phyloP scores from a whole-genome alignment of 2,888 invertebrate genomes.

The Eupelmus urozonus region DNA sequence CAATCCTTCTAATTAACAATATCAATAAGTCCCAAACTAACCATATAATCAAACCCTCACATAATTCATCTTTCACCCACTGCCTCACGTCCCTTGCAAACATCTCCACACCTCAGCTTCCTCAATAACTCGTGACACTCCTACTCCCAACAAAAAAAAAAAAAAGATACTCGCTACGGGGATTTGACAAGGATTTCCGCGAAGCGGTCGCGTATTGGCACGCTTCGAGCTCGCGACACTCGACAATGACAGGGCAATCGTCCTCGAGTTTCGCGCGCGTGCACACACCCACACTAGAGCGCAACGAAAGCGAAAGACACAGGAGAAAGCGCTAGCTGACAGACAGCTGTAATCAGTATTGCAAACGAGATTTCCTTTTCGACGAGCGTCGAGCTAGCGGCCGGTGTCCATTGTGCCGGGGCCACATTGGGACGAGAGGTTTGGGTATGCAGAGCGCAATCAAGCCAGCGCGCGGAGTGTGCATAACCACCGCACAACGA shows the following conservation, averaged over 20 bases:
- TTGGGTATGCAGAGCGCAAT: too few species aligned
- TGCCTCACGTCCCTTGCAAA: too few species aligned
- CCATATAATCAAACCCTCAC: too few species aligned
- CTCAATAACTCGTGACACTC: too few species aligned
- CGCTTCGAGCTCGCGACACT: too few species aligned
- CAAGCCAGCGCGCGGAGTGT: slow-evolving; percentile 15
- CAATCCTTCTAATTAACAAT: too few species aligned
- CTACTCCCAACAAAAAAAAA: neutral
- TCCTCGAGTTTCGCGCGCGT: neutral
- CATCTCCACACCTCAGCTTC: too few species aligned
- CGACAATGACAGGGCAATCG: slow-evolving; percentile 29
- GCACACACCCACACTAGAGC: neutral
- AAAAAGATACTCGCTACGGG: neutral
- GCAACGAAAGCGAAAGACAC: neutral
- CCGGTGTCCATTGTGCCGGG: too few species aligned
- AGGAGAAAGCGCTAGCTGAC: neutral
- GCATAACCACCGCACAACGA: neutral
- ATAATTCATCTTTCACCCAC: too few species aligned
- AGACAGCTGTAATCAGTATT: slow-evolving; percentile 37
- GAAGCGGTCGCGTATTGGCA: neutral
- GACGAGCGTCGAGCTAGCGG: neutral
- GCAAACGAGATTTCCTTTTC: slow-evolving; percentile 39
- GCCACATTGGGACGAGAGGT: neutral
- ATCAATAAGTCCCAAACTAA: too few species aligned
- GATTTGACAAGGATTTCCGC: slow-evolving; percentile 7